A percentile compares a stretch with the other conserved stretches of the same genome.
These are phyloP conservation scores for Drosophila hamatofila DNA, from an alignment of 2,888 invertebrate species.

Conservation along the genomic window DNA sequence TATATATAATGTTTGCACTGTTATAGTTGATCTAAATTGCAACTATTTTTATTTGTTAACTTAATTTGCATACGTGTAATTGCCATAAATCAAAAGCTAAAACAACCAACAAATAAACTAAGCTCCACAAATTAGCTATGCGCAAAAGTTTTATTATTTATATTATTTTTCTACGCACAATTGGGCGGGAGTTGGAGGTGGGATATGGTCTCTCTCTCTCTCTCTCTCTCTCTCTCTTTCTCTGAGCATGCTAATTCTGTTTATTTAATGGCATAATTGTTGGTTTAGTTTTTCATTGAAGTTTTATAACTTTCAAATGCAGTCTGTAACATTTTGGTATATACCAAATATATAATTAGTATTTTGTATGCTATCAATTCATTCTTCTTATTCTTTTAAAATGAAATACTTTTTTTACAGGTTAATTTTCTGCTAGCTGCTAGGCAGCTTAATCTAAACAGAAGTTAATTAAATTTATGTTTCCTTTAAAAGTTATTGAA, in stretches of 20 bases:
- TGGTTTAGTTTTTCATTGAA: background rate
- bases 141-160: conserved; percentile 30
- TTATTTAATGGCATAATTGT: conserved; percentile 4
- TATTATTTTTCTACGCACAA: conserved; percentile 24
- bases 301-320: background rate
- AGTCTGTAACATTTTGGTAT: background rate
- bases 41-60: conserved; percentile 41
- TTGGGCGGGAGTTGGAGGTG: conserved; percentile 5
- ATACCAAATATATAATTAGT: background rate
- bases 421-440: too few species aligned
- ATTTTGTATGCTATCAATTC: background rate
- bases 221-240: background rate
- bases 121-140: conserved; percentile 41
- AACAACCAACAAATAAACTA: conserved; percentile 18
- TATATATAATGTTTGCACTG: conserved; percentile 24
- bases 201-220: background rate
- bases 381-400: too few species aligned
- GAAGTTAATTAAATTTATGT: too few species aligned
- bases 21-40: conserved; percentile 41
- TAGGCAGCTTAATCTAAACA: too few species aligned
- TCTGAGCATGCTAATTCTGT: conserved; percentile 10
- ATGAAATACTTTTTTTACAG: too few species aligned
- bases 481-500: too few species aligned
- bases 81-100: conserved; percentile 42
- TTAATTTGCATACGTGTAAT: conserved; percentile 39